Conservation (phyloP, 2,888 invertebrate species). For the Diplolepis rosae region DNA sequence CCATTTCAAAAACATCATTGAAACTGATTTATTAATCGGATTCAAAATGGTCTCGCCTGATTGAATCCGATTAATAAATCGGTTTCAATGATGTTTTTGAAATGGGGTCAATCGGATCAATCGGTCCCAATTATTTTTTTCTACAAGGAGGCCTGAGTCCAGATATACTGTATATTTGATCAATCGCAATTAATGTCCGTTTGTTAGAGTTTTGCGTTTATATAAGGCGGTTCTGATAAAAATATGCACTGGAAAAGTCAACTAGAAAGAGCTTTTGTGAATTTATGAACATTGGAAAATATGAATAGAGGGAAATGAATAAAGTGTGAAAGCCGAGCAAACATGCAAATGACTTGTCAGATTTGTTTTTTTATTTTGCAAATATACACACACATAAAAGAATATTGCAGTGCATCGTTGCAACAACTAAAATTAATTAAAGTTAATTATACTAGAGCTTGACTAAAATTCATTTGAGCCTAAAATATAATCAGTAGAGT, state of each 20-base stretch:
- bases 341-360: not conserved
- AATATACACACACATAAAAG: not conserved
- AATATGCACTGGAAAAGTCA: not conserved
- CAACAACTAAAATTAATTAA: not conserved
- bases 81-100: too few species aligned
- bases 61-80: too few species aligned
- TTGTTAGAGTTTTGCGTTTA: not conserved
- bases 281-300: not conserved
- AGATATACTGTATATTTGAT: not conserved
- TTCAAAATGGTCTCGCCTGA: too few species aligned
- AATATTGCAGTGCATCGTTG: not conserved
- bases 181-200: not conserved
- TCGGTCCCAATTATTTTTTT: too few species aligned
- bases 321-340: not conserved
- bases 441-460: too few species aligned
- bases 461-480: too few species aligned
- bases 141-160: too few species aligned
- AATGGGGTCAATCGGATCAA: too few species aligned
- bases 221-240: not conserved
- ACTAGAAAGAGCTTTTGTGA: not conserved
- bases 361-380: not conserved
- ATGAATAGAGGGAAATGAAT: not conserved
- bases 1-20: too few species aligned
- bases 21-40: too few species aligned
- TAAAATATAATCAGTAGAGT: too few species aligned